These are phyloP conservation scores for Fratercula arctica DNA, from an alignment of 2,797 vertebrate species.

Conservation along the genomic window DNA sequence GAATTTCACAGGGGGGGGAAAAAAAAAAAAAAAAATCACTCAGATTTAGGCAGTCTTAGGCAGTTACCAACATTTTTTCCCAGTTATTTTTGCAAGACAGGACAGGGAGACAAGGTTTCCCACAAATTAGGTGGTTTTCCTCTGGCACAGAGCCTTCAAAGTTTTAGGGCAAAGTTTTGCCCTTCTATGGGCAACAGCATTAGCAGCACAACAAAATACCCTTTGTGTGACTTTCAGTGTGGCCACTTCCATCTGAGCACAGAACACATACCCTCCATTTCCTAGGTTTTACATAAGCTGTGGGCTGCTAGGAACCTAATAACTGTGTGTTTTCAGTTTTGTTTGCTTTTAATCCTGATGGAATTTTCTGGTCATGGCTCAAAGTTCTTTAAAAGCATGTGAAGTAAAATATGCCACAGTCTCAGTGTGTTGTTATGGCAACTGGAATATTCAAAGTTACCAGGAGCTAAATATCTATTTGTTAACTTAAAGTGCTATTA, in stretches of 20 bases:
- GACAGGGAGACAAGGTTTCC: not conserved
- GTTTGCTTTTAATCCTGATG: conserved; percentile 7
- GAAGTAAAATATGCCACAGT: conserved; percentile 2
- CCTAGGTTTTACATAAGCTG: not conserved
- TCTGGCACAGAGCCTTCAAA: not conserved
- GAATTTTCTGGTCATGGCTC: conserved; percentile 27
- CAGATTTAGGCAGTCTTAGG: not conserved
- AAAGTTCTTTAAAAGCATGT: conserved; percentile 28
- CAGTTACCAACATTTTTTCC: not conserved
- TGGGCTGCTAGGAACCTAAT: not conserved
- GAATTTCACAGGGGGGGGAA: not conserved
- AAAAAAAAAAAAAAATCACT: not conserved
- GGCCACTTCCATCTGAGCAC: not conserved
- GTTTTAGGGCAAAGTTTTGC: not conserved
- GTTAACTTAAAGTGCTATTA: not conserved
- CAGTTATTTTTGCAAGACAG: not conserved
- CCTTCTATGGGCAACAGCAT: not conserved
- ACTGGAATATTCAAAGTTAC: conserved; percentile 26
- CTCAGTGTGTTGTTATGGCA: conserved; percentile 23
- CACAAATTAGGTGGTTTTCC: not conserved
- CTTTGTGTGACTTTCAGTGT: not conserved
- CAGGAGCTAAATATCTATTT: conserved; percentile 2
- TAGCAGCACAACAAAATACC: not conserved
- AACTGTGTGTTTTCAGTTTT: not conserved
- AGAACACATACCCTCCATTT: not conserved